Base-by-base conservation (phyloP, 2,113 vertebrate genomes). In the Rousettus leschenaultii region DNA sequence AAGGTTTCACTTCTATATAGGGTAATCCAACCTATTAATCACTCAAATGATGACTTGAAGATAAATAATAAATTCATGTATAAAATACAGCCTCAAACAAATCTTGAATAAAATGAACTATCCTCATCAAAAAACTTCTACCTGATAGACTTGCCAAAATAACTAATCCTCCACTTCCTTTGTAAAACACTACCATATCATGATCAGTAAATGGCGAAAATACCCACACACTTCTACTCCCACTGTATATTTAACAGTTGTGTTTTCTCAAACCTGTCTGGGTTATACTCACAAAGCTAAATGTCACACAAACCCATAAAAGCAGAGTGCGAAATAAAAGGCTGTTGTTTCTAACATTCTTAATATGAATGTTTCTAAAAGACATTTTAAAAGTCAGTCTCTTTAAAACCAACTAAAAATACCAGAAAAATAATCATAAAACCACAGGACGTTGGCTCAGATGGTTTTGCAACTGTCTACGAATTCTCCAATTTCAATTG, bases 321-420 rank as follows among this genome's bases (percentile, higher is more conserved):
- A 61, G 40, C 33, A 1, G 19, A 85, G 15, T 28, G 7, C 13
- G 7, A 63, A 75, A 35, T 80, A 79, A 40, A 95, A 57, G 92
- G 12, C n/a, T 59, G 45, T 21, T n/a, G 4, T 96, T 84, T 38
- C 48, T 86, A 78, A 80, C 18, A 70, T 21, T 70, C 1, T 38
- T 79, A 93, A 40, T 43, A 45, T 16, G 11, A 48, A 65, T 48
- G 30, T 73, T 96, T 86, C 86, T 45, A 85, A 51, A 73, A 57
- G 33, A 68, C 11, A 40, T 79, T 78, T 68, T 11, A 86, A 71
- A 96, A 93, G 38, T 16, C 13, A 86, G 16, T 68, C 11, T 83
- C 53, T 92, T 95, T 91, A 82, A 95, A 86, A 48, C 77, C 10
- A 94, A 84, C 61, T 85, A 85, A 93, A 93, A 85, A 48, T 65